Evolutionary conservation across 2,797 vertebrate genomes (phyloP).

Genomic region (Rhabdomys pumilio): DNA sequence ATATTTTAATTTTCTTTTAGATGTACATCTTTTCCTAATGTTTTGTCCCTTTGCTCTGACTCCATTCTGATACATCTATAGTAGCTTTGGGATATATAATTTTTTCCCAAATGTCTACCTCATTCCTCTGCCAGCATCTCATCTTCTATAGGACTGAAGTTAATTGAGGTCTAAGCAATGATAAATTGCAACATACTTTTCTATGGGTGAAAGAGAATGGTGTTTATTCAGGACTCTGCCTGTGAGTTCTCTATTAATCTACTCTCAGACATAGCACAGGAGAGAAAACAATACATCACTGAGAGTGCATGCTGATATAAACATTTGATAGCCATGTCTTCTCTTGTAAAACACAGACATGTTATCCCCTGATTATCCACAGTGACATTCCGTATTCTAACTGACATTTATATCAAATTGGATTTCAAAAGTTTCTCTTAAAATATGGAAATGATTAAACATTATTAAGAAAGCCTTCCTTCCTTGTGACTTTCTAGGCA

Average conservation of each 20-base stretch:
- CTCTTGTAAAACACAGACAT: constrained; percentile 23
- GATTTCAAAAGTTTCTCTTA: constrained; percentile 60
- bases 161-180: constrained; percentile 11
- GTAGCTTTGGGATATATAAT: neutral
- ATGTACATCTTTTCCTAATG: neutral
- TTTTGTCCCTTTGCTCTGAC: constrained; percentile 19
- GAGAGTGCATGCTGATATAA: constrained; percentile 40
- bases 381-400: constrained; percentile 20
- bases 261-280: neutral
- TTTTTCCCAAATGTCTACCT: neutral
- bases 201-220: neutral
- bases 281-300: neutral
- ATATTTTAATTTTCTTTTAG: constrained; percentile 27
- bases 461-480: constrained; percentile 21
- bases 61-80: constrained; percentile 8
- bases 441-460: constrained; percentile 58
- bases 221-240: neutral
- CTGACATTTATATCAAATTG: constrained; percentile 61
- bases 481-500: constrained; percentile 31
- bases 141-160: neutral
- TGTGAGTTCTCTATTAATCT: neutral
- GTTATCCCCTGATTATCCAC: constrained; percentile 9
- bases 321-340: constrained; percentile 25
- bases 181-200: neutral
- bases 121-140: neutral